These are phyloP conservation scores for Hypanus sabinus DNA, from an alignment of 2,113 vertebrate genomes.

Conservation along the genomic window DNA sequence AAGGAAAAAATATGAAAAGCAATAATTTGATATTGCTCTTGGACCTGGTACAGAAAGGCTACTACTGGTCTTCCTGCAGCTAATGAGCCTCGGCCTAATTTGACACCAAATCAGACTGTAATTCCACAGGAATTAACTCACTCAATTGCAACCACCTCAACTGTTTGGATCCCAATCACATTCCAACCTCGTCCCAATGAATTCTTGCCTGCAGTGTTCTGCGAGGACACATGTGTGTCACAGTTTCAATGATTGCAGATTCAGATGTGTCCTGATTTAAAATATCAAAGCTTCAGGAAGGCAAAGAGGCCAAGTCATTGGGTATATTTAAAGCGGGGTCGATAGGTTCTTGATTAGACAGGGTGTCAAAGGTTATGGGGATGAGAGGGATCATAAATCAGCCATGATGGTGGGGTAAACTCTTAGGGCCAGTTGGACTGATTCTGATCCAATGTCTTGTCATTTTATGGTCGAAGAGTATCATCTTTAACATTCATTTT, in stretches of 20 bases:
- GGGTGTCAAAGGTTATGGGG: too few relatives aligned
- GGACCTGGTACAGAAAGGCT: conserved; percentile 13
- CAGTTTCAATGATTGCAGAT: background rate
- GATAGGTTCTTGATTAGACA: too few relatives aligned
- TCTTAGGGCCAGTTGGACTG: too few relatives aligned
- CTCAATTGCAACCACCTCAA: background rate
- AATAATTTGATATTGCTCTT: conserved; percentile 17
- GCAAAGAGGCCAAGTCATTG: too few relatives aligned
- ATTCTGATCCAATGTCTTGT: too few relatives aligned
- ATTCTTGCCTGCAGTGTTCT: background rate
- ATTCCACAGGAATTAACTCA: conserved; percentile 26
- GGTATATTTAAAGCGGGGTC: too few relatives aligned
- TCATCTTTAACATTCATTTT: too few relatives aligned
- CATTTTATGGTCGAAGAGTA: too few relatives aligned
- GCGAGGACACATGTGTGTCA: background rate
- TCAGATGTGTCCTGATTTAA: background rate
- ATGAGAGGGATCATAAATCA: too few relatives aligned
- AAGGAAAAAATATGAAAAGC: background rate
- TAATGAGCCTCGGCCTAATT: conserved; percentile 32
- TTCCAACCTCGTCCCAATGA: background rate
- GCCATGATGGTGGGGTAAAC: too few relatives aligned
- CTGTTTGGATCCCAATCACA: background rate
- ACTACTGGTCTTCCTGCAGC: background rate
- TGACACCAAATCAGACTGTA: conserved; percentile 23
- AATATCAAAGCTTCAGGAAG: background rate